Evolutionary conservation across 1,140 invertebrate genomes (phyloP), one percentile per base, ranked within the genome.

Genomic region (Magallana ariakensis): DNA sequence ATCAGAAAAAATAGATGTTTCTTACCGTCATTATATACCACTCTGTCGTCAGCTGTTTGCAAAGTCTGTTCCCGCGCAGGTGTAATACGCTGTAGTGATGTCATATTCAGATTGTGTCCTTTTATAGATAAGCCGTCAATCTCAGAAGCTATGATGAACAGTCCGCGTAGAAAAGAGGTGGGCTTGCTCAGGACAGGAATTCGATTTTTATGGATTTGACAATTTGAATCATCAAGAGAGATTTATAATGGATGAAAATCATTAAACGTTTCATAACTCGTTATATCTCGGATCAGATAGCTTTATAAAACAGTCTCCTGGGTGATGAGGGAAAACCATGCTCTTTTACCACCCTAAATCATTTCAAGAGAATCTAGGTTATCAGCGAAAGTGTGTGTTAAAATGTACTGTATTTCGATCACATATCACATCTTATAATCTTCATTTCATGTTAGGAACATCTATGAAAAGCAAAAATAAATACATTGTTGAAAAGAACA

Each of bases 171-270:
- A 16, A 75, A 75, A 75, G 66, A 75, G 66, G 66, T 75, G 66
- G 66, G 66, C 22, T 75, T 75, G 66, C 66, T 33, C 9, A 75
- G 22, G 66, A 11, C 19, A 19, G 8, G 26, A 26, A 75, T 75
- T 75, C 66, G 66, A 75, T 75, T 75, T 75, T 75, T 75, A 75
- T 75, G 66, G 66, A 75, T 75, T 75, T 75, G 66, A 75, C 22
- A 75, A 75, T 75, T 26, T 75, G 66, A 75, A 75, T 75, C 66
- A 75, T 26, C 66, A 75, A 19, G 8, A 26, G 66, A 26, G 66
- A 75, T 75, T 75, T 75, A 10, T 75, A 75, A 75, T 75, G 66
- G 66, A 75, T 75, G 66, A 26, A 33, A 75, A 75, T 75, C 66
- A 75, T 75, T 75, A 75, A 75, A 75, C 66, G 66, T 75, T 75